Conservation (phyloP, 2,888 invertebrate species). For the Ochropacha duplaris region DNA sequence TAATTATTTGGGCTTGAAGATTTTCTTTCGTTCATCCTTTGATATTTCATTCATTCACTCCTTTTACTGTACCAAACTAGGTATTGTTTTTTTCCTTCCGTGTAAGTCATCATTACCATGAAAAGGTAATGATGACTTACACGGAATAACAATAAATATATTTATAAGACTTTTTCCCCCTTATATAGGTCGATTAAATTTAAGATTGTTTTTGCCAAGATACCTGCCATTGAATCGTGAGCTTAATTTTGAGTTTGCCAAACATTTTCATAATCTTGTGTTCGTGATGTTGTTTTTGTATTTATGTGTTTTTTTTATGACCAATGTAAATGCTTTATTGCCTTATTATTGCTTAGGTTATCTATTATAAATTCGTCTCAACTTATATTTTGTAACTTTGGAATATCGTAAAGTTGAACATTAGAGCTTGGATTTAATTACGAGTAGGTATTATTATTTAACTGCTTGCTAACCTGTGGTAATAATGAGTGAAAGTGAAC, state of each 20-base stretch:
- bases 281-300: neutral
- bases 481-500: slow-evolving; percentile 54
- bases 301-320: neutral
- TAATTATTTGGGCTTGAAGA: neutral
- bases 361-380: neutral
- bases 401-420: neutral
- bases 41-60: too few species aligned
- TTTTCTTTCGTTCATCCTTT: neutral
- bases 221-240: neutral
- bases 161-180: too few species aligned
- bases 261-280: slow-evolving; percentile 1
- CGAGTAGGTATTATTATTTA: slow-evolving; percentile 33
- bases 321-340: neutral
- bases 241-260: neutral
- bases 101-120: too few species aligned
- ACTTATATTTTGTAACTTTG: slow-evolving; percentile 7
- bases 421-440: slow-evolving; percentile 22
- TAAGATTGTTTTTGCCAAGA: too few species aligned
- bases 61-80: too few species aligned
- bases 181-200: too few species aligned
- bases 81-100: too few species aligned
- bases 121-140: too few species aligned
- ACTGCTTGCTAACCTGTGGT: slow-evolving; percentile 35
- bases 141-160: too few species aligned
- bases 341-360: neutral